These are phyloP conservation scores for Rutilus rutilus DNA, from an alignment of 2,113 vertebrate genomes.

Conservation along the genomic window DNA sequence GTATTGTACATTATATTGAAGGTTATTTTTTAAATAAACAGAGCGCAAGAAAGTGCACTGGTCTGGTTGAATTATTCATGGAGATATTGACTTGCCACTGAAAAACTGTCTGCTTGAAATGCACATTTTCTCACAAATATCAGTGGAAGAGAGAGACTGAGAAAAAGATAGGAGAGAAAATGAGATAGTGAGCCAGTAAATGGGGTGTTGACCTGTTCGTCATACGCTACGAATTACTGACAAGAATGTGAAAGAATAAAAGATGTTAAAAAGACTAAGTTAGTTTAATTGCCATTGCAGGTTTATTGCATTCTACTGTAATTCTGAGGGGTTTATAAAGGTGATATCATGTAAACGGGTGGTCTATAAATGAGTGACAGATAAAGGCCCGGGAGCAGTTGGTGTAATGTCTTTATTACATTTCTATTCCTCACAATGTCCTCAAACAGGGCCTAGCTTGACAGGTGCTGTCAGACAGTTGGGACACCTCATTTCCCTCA, in stretches of 20 bases:
- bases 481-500: constrained; percentile 8
- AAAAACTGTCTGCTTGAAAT: constrained; percentile 9
- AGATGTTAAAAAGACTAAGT: constrained; percentile 15
- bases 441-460: constrained; percentile 14
- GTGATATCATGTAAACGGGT: not conserved
- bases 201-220: not conserved
- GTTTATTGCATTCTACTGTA: constrained; percentile 5
- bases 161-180: not conserved
- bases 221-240: constrained; percentile 16
- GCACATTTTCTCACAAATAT: not conserved
- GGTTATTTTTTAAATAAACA: not conserved
- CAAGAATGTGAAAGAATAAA: constrained; percentile 20
- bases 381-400: not conserved
- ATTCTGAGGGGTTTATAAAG: not conserved
- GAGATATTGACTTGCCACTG: not conserved
- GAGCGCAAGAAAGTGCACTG: not conserved
- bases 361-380: constrained; percentile 25
- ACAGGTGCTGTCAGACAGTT: constrained; percentile 19
- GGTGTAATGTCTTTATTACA: constrained; percentile 21
- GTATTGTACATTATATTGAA: not conserved
- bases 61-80: not conserved
- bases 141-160: not conserved
- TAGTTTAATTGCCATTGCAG: constrained; percentile 9
- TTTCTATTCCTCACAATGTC: not conserved
- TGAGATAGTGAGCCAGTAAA: not conserved